Base-by-base conservation (phyloP, 2,888 invertebrate species). In the Heteropelma amictum region DNA sequence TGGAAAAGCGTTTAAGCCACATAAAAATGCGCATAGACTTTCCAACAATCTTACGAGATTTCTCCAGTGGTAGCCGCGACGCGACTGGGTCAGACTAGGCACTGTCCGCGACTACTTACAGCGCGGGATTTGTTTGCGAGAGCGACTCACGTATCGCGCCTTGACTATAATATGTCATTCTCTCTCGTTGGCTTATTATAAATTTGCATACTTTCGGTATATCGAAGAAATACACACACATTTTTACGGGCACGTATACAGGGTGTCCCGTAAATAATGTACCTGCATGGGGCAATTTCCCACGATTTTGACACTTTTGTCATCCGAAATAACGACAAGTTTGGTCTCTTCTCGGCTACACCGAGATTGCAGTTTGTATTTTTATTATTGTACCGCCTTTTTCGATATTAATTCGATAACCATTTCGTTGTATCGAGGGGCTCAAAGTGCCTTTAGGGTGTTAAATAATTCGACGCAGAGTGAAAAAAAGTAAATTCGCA, bases 11-110 rank as follows among this genome's bases (percentile, higher is more conserved):
- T 40, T 38, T 51, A 14, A 12, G n/a, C 35, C 19, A 51, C 49
- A 12, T n/a, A n/a, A n/a, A n/a, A n/a, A n/a, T n/a, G 30, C 8
- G 5, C 7, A 67, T 63, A 35, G 53, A 68, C 77, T 77, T 79
- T 79, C 77, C 72, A 75, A 51, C 78, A 79, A 77, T 76, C 73
- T 72, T 76, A 72, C 75, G 68, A 79, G 81, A 83, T 82, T 83
- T 83, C 81, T 82, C 80, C 76, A 77, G 61, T 77, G 76, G 79
- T 74, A 74, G 77, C 76, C 75, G 69, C 78, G 78, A 72, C 73
- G 75, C 77, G 80, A 80, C 80, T 83, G 80, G 82, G 82, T 82
- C 83, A 81, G 75, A 45, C 63, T 33, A 45, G 23, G 42, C 42
- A 30, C 58, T 54, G 72, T 23, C 58, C 65, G 17, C 40, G 49